phyloP scores from a whole-genome alignment of 2,888 invertebrate genomes.

The Ochropacha duplaris region DNA sequence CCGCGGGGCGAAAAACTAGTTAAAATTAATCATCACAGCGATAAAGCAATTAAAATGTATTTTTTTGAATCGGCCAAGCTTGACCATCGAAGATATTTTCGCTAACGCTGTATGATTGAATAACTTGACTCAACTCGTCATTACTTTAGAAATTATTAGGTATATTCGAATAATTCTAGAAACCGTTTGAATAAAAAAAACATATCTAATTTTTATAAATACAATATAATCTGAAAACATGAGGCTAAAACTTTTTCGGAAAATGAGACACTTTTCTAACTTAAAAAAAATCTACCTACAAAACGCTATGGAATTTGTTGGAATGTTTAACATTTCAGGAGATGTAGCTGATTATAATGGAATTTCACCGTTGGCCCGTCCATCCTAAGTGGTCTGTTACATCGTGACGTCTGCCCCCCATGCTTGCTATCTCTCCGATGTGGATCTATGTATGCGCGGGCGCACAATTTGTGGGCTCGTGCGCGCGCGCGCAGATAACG shows the following conservation, averaged over 20 bases:
- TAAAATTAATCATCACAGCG: slow-evolving; percentile 1
- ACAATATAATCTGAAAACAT: too few species aligned
- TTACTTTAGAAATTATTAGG: too few species aligned
- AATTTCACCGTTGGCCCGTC: slow-evolving; percentile 8
- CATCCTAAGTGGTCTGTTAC: slow-evolving; percentile 12
- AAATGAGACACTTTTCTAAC: background rate
- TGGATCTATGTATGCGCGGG: slow-evolving; percentile 44
- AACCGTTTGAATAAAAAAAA: too few species aligned
- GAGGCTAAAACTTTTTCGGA: background rate
- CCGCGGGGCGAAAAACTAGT: too few species aligned
- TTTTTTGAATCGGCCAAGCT: slow-evolving; percentile 39
- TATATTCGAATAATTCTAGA: too few species aligned
- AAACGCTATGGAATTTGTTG: background rate
- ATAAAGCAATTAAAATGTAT: slow-evolving; percentile 35
- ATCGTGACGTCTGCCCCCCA: slow-evolving; percentile 44
- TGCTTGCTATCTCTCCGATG: slow-evolving; percentile 41
- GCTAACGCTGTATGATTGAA: slow-evolving; percentile 1
- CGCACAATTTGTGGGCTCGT: slow-evolving; percentile 72
- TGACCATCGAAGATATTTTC: slow-evolving; percentile 18
- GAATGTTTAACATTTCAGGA: background rate
- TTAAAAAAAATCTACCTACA: background rate
- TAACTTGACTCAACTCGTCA: slow-evolving; percentile 2
- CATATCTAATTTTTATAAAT: too few species aligned
- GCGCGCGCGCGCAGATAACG: slow-evolving; percentile 60
- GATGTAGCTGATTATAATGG: background rate